Percentiles rank a stretch among this genome's conserved stretches.
phyloP scores from a whole-genome alignment of 35 echinoderm and acorn worm genomes.

The Lytechinus variegatus region DNA sequence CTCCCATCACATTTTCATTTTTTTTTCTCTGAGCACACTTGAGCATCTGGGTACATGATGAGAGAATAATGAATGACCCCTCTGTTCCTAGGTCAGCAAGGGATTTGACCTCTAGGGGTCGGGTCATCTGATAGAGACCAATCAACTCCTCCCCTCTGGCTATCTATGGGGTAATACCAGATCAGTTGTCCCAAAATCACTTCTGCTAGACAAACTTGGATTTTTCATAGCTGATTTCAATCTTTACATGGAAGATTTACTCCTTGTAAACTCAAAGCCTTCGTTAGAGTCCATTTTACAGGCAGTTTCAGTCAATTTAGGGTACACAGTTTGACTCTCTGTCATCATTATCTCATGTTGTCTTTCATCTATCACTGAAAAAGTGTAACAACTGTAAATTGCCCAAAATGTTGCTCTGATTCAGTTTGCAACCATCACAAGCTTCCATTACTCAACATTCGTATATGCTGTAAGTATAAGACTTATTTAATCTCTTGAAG shows the following conservation, averaged over 20 bases:
- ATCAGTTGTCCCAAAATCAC: neutral
- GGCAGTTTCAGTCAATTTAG: neutral
- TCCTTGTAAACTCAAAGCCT: neutral
- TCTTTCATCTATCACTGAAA: neutral
- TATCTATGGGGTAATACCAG: slow-evolving; percentile 16
- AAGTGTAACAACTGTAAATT: neutral
- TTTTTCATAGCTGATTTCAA: neutral
- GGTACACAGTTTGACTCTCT: neutral
- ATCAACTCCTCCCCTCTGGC: slow-evolving; percentile 24
- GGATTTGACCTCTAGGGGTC: slow-evolving; percentile 25
- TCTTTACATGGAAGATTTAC: neutral
- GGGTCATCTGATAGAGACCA: slow-evolving; percentile 35
- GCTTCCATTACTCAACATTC: neutral
- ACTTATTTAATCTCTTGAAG: neutral
- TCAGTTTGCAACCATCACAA: neutral
- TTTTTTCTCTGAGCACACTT: neutral
- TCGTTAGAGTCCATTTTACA: neutral
- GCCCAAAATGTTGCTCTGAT: neutral
- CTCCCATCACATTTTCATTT: neutral
- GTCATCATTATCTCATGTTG: neutral
- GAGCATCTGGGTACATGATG: slow-evolving; percentile 29
- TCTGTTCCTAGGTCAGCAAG: slow-evolving; percentile 15
- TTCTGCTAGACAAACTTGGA: neutral
- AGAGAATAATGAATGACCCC: slow-evolving; percentile 45
- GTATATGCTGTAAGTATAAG: too few relatives aligned